A percentile compares a stretch with the other conserved stretches of the same genome.
These are phyloP conservation scores for Lasioglossum marginatum DNA, from an alignment of 2,888 invertebrate species.

Conservation along the genomic window DNA sequence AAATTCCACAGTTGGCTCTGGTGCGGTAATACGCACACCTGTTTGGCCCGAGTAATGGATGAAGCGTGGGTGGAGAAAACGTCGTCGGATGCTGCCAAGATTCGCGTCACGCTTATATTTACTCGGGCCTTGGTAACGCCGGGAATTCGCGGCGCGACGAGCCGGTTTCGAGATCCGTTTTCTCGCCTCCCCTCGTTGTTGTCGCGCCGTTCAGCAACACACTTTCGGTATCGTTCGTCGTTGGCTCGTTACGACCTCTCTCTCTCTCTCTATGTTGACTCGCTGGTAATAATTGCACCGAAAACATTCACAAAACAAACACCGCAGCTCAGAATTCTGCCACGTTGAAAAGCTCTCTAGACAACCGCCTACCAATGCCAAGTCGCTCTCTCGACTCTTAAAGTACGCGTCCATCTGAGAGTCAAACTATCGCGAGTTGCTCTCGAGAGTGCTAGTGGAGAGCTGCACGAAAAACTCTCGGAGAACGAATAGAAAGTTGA, in stretches of 20 bases:
- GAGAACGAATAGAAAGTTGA: no score
- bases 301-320: neutral
- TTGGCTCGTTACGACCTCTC: constrained; percentile 37
- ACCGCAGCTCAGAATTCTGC: neutral
- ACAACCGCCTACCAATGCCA: neutral
- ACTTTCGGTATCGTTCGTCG: constrained; percentile 53
- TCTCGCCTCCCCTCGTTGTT: constrained; percentile 49
- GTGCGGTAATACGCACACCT: constrained; percentile 80
- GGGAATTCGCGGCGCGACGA: constrained; percentile 47
- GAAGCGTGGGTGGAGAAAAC: constrained; percentile 77
- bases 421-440: no score
- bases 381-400: neutral
- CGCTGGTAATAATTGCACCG: constrained; percentile 19
- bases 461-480: no score
- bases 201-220: constrained; percentile 49
- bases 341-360: neutral
- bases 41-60: constrained; percentile 79
- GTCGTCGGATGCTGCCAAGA: constrained; percentile 78
- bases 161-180: constrained; percentile 32
- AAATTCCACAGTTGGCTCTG: constrained; percentile 58
- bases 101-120: constrained; percentile 81
- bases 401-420: no score
- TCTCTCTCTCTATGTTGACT: constrained; percentile 36
- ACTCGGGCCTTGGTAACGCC: constrained; percentile 67
- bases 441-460: no score